Base-by-base conservation (phyloP, 2,113 vertebrate species). In the Riparia riparia region DNA sequence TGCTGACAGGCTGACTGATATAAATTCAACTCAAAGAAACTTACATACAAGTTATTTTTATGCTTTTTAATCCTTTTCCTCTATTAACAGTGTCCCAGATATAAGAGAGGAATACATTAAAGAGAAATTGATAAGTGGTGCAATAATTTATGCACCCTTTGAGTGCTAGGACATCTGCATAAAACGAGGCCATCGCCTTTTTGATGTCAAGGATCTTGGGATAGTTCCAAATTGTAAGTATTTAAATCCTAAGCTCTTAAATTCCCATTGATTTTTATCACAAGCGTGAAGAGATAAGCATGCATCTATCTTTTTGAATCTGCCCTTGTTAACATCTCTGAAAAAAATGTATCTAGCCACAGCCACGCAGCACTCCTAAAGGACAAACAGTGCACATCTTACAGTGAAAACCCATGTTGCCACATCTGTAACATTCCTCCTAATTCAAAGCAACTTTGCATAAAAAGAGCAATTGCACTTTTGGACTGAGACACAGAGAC, bases 1-100 rank as follows among this genome's bases (percentile, higher is more conserved):
- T 89, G 96, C 94, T 97, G 96, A 97, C 96, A 97, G 89, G 96
- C 96, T 97, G 96, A 96, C 95, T 96, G 96, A 96, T 97, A 96
- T 86, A 95, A 95, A 95, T 95, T 95, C 94, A 95, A 96, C 91
- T 96, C 93, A 93, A 95, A 94, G 85, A 96, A 95, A 96, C 95
- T 96, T 96, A 96, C 95, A 95, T 71, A 91, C 87, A 54, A 96
- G 94, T 95, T 96, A 96, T 96, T 97, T 97, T 97, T 96, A 90
- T 3, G 74, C 95, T 86, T 94, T 97, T 95, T 86, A 90, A 94
- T 96, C 82, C 89, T 58, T 93, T 97, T 86, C 44, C 87, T 96
- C 95, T 95, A 97, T 95, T 97, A 97, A 95, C 71, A 93, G 57
- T 86, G 71, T 56, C 94, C 74, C 95, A 94, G 72, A 93, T 94